Percentiles rank a stretch among this genome's conserved stretches.
These are phyloP conservation scores for Drosophila basisetae DNA, from an alignment of 2,888 invertebrate species.

Conservation along the genomic window DNA sequence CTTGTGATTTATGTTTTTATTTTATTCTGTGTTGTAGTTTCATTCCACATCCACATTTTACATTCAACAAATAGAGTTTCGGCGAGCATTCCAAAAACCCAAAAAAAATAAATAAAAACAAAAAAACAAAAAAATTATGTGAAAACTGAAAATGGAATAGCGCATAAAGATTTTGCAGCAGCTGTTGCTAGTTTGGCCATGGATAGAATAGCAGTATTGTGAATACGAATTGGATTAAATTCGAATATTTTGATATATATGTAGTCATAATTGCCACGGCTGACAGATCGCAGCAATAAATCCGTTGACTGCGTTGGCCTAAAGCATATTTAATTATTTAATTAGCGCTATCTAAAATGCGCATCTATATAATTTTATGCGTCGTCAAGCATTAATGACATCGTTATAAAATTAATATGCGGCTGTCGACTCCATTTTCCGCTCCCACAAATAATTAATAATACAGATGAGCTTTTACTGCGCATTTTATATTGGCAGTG, in stretches of 20 bases:
- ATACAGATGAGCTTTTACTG: slow-evolving; percentile 18
- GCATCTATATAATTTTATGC: slow-evolving; percentile 81
- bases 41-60: slow-evolving; percentile 9
- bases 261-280: slow-evolving; percentile 64
- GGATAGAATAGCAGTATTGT: not conserved
- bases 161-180: slow-evolving; percentile 23
- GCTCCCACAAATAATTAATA: slow-evolving; percentile 41
- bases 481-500: not conserved
- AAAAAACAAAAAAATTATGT: not conserved
- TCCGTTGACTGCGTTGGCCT: slow-evolving; percentile 56
- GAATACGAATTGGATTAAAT: slow-evolving; percentile 20
- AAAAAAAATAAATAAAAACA: slow-evolving; percentile 9
- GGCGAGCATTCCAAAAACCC: slow-evolving; percentile 35
- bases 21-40: slow-evolving; percentile 15
- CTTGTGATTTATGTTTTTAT: slow-evolving; percentile 49
- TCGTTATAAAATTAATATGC: slow-evolving; percentile 74
- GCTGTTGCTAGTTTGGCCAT: slow-evolving; percentile 36
- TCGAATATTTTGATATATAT: slow-evolving; percentile 40
- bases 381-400: slow-evolving; percentile 73
- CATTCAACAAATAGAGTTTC: slow-evolving; percentile 29
- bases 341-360: slow-evolving; percentile 78
- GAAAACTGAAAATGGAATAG: slow-evolving; percentile 17
- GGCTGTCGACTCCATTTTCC: slow-evolving; percentile 28
- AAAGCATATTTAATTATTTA: slow-evolving; percentile 82
- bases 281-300: slow-evolving; percentile 73